Base-by-base conservation (phyloP, 2,888 invertebrate genomes). In the Microplitis deprimator region DNA sequence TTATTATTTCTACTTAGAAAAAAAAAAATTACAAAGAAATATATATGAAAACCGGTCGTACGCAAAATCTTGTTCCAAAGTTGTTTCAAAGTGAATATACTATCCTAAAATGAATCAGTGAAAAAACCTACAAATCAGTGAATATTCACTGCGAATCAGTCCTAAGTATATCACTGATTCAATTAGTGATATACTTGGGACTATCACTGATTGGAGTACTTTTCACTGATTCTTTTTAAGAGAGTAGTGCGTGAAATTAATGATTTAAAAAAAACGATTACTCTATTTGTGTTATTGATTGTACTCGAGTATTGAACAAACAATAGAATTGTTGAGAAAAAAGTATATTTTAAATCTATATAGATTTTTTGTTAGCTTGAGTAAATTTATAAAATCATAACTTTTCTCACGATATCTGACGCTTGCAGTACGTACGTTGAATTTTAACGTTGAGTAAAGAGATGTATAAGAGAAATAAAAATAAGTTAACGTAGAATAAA, bases 401-500 rank as follows among this genome's bases (percentile, higher is more conserved):
- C 73, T 73, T 65, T 68, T 67, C 65, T 73, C 73, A 60, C 73
- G 73, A 73, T 73, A 73, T 73, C 73, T 73, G 73, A 73, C 73
- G 73, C 73, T 65, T 65, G 67, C 73, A 67, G 29, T 50, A 73
- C 73, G 67, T 67, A 29, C 6, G 39, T n/a, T 73, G 67, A 73
- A 73, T 73, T 73, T 73, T 17, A 67, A 71, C 38, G 59, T 65
- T 13, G 17, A 20, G 62, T 64, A 17, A 65, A 71, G 65, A 70
- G 29, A 61, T 61, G 39, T 16, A 41, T 67, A 20, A 8, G n/a
- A 60, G 60, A 76, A 41, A 64, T 59, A 73, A 29, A 68, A 39
- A 29, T 62, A 62, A 20, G 5, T 29, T 29, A 29, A 29, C 2
- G 29, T 29, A 29, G 29, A 74, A 8, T 39, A 61, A 67, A 71